Percentiles rank a stretch among this genome's conserved stretches.
phyloP scores from a whole-genome alignment of 1,140 invertebrate species.

The Bursaphelenchus mucronatus region DNA sequence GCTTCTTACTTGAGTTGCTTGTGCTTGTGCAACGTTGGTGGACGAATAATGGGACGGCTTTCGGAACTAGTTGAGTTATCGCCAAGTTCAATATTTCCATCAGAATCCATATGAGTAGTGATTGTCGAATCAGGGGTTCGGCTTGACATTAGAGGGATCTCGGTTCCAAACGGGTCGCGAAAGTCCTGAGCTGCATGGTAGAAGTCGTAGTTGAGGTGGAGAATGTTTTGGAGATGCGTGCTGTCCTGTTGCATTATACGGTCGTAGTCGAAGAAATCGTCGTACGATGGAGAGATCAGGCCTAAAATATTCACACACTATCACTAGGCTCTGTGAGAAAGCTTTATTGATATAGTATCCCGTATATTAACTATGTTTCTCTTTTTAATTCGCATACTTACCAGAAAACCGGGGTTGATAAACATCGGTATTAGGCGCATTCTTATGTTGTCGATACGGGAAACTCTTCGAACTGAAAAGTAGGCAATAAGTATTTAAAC shows the following conservation, averaged over 20 bases:
- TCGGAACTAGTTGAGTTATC: slow-evolving; percentile 15
- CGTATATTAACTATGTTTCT: background rate
- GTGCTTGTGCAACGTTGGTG: background rate
- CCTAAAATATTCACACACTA: background rate
- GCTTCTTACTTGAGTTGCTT: too few species aligned
- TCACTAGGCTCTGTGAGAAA: too few species aligned
- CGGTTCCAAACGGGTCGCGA: background rate
- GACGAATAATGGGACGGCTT: slow-evolving; percentile 9
- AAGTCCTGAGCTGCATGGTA: slow-evolving; percentile 6
- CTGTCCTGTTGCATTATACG: slow-evolving; percentile 3
- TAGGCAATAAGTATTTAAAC: too few species aligned
- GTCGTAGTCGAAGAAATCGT: slow-evolving; percentile 21
- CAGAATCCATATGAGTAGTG: slow-evolving; percentile 10
- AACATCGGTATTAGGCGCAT: slow-evolving; percentile 3
- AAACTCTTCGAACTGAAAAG: slow-evolving; percentile 11
- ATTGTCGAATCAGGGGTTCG: slow-evolving; percentile 14
- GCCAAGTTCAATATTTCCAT: slow-evolving; percentile 3
- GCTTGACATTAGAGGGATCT: slow-evolving; percentile 10
- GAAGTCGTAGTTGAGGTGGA: slow-evolving; percentile 15
- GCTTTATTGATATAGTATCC: too few species aligned
- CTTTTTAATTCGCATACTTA: slow-evolving; percentile 3
- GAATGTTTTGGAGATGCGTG: slow-evolving; percentile 7
- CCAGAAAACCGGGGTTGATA: slow-evolving; percentile 7
- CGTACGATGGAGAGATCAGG: slow-evolving; percentile 6
- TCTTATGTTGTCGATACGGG: slow-evolving; percentile 8